phyloP scores from a whole-genome alignment of 2,888 invertebrate genomes.

The Phasia obesa region DNA sequence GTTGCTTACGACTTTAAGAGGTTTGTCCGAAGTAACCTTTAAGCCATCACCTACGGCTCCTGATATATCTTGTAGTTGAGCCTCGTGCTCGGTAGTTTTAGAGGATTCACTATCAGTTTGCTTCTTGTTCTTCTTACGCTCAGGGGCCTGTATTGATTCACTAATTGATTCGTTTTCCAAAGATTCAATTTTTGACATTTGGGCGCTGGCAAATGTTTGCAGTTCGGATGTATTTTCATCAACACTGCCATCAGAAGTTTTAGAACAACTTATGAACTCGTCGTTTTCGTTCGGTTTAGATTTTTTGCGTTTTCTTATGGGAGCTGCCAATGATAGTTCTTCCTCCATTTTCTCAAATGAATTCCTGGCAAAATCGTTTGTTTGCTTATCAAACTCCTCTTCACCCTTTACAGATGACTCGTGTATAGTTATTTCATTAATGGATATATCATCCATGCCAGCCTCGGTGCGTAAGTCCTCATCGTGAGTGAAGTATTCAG shows the following conservation, averaged over 20 bases:
- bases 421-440: conserved; percentile 88
- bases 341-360: conserved; percentile 83
- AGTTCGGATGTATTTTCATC: conserved; percentile 85
- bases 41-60: conserved; percentile 85
- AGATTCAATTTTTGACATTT: conserved; percentile 61
- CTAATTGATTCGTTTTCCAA: conserved; percentile 48
- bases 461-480: conserved; percentile 93
- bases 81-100: conserved; percentile 81
- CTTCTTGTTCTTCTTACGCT: conserved; percentile 78
- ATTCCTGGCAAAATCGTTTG: conserved; percentile 82
- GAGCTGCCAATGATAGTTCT: conserved; percentile 84
- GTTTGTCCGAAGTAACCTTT: conserved; percentile 75
- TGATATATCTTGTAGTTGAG: conserved; percentile 83
- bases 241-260: conserved; percentile 83
- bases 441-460: conserved; percentile 92
- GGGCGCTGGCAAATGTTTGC: conserved; percentile 86
- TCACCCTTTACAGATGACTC: conserved; percentile 84
- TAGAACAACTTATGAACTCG: conserved; percentile 86
- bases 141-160: conserved; percentile 77
- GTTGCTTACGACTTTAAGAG: conserved; percentile 82
- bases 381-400: conserved; percentile 83
- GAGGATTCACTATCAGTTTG: conserved; percentile 82
- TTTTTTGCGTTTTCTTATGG: conserved; percentile 85
- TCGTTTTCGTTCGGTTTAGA: conserved; percentile 86
- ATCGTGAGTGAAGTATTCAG: conserved; percentile 90